Percentiles rank a stretch among this genome's conserved stretches.
Evolutionary conservation across 2,797 vertebrate genomes (phyloP).

Genomic region (Gymnoscopelus braueri): DNA sequence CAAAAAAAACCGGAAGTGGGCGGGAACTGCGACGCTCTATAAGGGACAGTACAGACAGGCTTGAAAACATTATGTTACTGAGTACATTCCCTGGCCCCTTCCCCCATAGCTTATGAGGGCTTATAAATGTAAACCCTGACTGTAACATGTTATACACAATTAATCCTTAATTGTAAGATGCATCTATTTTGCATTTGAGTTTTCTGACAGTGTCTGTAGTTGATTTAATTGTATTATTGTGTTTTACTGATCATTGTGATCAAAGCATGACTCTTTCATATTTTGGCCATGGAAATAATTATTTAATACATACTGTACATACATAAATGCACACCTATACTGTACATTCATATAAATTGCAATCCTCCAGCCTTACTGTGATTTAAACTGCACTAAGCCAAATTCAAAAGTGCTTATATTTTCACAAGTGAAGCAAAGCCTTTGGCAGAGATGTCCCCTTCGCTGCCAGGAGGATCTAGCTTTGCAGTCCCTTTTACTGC

Average conservation of each 20-base stretch:
- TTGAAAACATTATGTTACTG: slow-evolving; percentile 54
- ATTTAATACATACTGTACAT: not conserved
- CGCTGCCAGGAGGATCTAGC: slow-evolving; percentile 67
- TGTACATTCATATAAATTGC: slow-evolving; percentile 6
- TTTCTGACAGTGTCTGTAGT: not conserved
- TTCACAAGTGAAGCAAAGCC: slow-evolving; percentile 52
- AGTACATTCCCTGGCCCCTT: slow-evolving; percentile 30
- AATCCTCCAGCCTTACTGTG: slow-evolving; percentile 17
- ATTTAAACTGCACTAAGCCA: slow-evolving; percentile 52
- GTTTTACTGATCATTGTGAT: not conserved
- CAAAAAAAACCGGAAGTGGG: too few relatives aligned
- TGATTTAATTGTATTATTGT: not conserved
- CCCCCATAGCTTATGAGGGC: slow-evolving; percentile 23
- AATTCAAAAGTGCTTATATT: slow-evolving; percentile 62
- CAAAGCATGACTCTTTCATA: slow-evolving; percentile 3
- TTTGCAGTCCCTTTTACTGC: slow-evolving; percentile 57
- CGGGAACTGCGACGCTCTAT: too few relatives aligned
- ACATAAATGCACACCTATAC: too few relatives aligned
- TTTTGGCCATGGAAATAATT: not conserved
- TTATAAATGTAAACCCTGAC: slow-evolving; percentile 13
- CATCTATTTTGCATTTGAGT: too few relatives aligned
- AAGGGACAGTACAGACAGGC: slow-evolving; percentile 50
- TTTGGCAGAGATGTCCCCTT: slow-evolving; percentile 51
- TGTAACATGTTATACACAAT: slow-evolving; percentile 6
- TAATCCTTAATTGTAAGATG: not conserved